A percentile compares a stretch with the other conserved stretches of the same genome.
Evolutionary conservation across 2,888 invertebrate species (phyloP).

Genomic region (Tillus elongatus): DNA sequence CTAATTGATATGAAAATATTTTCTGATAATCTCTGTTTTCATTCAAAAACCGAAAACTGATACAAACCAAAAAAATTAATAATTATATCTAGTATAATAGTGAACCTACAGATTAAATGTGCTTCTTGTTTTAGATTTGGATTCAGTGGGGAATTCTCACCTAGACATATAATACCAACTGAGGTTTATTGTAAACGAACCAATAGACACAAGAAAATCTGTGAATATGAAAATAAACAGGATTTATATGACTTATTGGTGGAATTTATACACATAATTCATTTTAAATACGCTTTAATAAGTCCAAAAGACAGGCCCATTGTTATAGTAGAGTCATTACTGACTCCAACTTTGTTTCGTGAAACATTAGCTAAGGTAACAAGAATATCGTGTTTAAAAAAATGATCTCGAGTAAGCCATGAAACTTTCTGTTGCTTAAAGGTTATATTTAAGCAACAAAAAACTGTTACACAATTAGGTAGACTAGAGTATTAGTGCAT

Average conservation of each 20-base stretch:
- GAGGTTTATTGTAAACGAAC: slow-evolving; percentile 61
- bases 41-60: too few species aligned
- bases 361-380: slow-evolving; percentile 83
- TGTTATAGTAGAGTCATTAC: slow-evolving; percentile 82
- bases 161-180: slow-evolving; percentile 78
- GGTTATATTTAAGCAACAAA: too few species aligned
- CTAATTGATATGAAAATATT: too few species aligned
- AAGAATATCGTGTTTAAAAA: too few species aligned
- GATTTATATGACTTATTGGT: slow-evolving; percentile 79
- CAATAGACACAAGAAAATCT: slow-evolving; percentile 48
- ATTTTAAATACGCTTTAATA: slow-evolving; percentile 84
- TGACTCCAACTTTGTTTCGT: slow-evolving; percentile 71
- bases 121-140: slow-evolving; percentile 87
- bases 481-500: too few species aligned
- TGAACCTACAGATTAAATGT: too few species aligned
- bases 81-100: too few species aligned
- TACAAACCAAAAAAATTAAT: too few species aligned
- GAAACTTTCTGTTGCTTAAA: too few species aligned
- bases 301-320: slow-evolving; percentile 91
- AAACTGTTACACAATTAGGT: too few species aligned
- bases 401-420: too few species aligned
- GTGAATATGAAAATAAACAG: slow-evolving; percentile 53
- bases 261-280: slow-evolving; percentile 78
- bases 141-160: slow-evolving; percentile 81
- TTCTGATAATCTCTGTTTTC: too few species aligned